Base-by-base conservation (phyloP, 2,888 invertebrate species). In the Cosmopolites sordidus region DNA sequence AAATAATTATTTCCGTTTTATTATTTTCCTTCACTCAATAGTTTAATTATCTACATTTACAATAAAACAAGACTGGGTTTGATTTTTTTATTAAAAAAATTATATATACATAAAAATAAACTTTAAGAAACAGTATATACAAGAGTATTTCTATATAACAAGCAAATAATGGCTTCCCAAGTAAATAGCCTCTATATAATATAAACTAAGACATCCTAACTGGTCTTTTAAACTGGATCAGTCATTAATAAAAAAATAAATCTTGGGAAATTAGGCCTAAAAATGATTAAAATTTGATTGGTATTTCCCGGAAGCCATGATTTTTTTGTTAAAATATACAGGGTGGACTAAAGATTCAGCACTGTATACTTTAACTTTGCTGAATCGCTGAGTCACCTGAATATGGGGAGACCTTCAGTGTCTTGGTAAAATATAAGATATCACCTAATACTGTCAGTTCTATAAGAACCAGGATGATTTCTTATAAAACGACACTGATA, bases 81-180 rank as follows among this genome's bases (percentile, higher is more conserved):
- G 15, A 47, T 38, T 48, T 62, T 22, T 66, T 66, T 63, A 62
- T 64, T 66, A 63, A 59, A 54, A 67, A 66, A 65, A 62, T 61
- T 59, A 61, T 64, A 65, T 65, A 58, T 66, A 67, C 66, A 66
- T 60, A 63, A 66, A 66, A 66, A 66, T 66, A 64, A 66, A 60
- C 62, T 62, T 51, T 59, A 59, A 61, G 58, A 61, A 64, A 59
- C 60, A 64, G 57, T 66, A 66, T 64, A 48, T 65, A 66, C 64
- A 66, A 52, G 64, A 65, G 63, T 64, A 66, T 64, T 63, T 51
- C 56, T 47, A 58, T 42, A 47, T 50, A 53, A 50, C 55, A 52
- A 53, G 49, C 42, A 49, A 56, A 52, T 43, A 48, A 48, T 47
- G 51, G 51, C 54, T 51, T 47, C 37, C 38, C 30, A 22, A 39